phyloP scores from a whole-genome alignment of 2,113 vertebrate species.

The Loxodonta africana region DNA sequence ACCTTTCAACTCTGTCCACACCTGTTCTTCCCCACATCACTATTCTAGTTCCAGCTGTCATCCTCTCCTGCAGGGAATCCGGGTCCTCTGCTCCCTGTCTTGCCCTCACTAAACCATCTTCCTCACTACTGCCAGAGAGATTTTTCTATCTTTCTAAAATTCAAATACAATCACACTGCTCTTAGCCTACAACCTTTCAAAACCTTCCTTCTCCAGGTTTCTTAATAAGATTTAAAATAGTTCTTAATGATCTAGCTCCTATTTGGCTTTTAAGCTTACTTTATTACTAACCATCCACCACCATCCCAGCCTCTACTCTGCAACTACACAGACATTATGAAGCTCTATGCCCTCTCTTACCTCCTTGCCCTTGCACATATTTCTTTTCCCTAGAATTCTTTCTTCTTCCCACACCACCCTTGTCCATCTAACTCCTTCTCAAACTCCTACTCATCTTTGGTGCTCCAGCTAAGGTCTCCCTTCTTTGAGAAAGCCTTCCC shows the following conservation, averaged over 20 bases:
- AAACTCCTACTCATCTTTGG: neutral
- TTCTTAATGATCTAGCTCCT: neutral
- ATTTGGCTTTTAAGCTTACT: neutral
- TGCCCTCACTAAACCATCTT: neutral
- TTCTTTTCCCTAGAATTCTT: neutral
- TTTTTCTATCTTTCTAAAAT: neutral
- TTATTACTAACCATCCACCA: neutral
- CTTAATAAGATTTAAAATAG: neutral
- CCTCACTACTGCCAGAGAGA: neutral
- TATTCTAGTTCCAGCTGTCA: neutral
- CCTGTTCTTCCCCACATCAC: neutral
- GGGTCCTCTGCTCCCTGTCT: neutral
- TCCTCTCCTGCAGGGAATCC: neutral
- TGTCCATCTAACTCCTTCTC: neutral
- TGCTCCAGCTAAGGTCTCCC: neutral
- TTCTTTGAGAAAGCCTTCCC: neutral
- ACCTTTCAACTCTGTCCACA: neutral
- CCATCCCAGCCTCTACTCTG: neutral
- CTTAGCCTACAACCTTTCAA: neutral
- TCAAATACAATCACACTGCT: neutral
- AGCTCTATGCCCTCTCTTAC: neutral
- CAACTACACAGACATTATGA: neutral
- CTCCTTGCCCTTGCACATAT: neutral
- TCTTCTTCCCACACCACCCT: neutral
- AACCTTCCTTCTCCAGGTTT: neutral